These are phyloP conservation scores for Drosophila sp. DNA, from an alignment of 1,140 invertebrate genomes.

Conservation along the genomic window DNA sequence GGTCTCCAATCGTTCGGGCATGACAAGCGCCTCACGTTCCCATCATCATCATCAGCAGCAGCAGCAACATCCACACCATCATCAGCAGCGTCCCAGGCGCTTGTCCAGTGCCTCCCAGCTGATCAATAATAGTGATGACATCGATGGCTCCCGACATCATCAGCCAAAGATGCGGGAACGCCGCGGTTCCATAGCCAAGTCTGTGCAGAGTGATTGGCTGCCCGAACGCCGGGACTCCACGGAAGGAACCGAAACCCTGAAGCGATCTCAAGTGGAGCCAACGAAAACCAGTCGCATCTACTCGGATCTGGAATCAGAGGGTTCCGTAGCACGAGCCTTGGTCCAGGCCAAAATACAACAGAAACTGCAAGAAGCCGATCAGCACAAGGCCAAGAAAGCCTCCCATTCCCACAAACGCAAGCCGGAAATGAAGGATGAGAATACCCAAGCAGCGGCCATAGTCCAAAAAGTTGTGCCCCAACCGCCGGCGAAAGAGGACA, in stretches of 20 bases:
- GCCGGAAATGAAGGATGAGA: conserved; percentile 78
- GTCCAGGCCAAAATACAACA: conserved; percentile 82
- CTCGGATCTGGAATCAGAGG: conserved; percentile 79
- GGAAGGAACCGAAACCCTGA: conserved; percentile 41
- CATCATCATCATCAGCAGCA: conserved; percentile 49
- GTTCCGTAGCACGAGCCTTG: conserved; percentile 69
- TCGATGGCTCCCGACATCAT: conserved; percentile 51
- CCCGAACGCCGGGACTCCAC: conserved; percentile 58
- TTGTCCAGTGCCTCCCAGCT: conserved; percentile 80
- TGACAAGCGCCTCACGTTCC: conserved; percentile 67
- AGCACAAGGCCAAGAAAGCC: conserved; percentile 41
- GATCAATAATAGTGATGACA: conserved; percentile 59
- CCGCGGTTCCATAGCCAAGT: conserved; percentile 73
- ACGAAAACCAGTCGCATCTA: conserved; percentile 72
- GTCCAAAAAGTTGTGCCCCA: conserved; percentile 38
- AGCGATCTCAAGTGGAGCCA: conserved; percentile 35
- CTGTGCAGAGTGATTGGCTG: conserved; percentile 76
- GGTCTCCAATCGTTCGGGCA: conserved; percentile 77
- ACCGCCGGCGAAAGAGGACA: conserved; percentile 33
- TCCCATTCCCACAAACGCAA: conserved; percentile 35
- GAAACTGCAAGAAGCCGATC: conserved; percentile 67
- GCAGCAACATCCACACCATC: conserved; percentile 53
- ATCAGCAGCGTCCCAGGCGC: conserved; percentile 58
- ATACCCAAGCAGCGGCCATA: conserved; percentile 61
- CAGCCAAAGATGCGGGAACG: conserved; percentile 58